phyloP scores from a whole-genome alignment of 2,888 invertebrate species.

The Drosophila melanosoma region DNA sequence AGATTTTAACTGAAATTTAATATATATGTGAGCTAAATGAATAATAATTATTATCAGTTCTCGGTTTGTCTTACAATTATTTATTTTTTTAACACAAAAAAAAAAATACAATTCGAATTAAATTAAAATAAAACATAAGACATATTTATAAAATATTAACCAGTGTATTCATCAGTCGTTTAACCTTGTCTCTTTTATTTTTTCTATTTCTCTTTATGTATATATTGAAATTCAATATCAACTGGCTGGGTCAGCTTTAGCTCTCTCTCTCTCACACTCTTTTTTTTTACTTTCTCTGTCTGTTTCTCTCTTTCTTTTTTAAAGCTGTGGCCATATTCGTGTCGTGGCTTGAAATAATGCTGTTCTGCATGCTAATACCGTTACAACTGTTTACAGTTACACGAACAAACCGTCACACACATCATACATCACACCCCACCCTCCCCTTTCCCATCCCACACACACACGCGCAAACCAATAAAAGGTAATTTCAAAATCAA shows the following conservation, averaged over 20 bases:
- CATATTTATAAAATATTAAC: neutral
- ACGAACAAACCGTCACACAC: constrained; percentile 14
- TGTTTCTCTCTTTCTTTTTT: constrained; percentile 8
- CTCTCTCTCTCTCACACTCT: neutral
- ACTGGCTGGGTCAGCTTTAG: constrained; percentile 4
- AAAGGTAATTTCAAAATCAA: constrained; percentile 83
- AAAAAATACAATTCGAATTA: too few species aligned
- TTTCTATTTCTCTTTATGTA: constrained; percentile 38
- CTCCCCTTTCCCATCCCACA: constrained; percentile 2
- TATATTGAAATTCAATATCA: constrained; percentile 75
- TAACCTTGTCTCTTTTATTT: neutral
- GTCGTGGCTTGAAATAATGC: constrained; percentile 12
- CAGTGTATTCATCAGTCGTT: neutral
- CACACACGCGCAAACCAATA: constrained; percentile 46
- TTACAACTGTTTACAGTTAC: constrained; percentile 52
- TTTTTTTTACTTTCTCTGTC: neutral
- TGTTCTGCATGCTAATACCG: constrained; percentile 43
- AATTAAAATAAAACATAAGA: neutral
- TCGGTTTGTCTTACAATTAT: neutral
- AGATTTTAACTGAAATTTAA: neutral
- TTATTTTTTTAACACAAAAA: neutral
- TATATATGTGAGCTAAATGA: neutral
- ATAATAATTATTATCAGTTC: neutral
- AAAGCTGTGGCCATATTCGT: constrained; percentile 47
- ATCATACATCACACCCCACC: constrained; percentile 22